A percentile compares a stretch with the other conserved stretches of the same genome.
These are phyloP conservation scores for Cosmia trapezina DNA, from an alignment of 2,888 invertebrate genomes.

Conservation along the genomic window DNA sequence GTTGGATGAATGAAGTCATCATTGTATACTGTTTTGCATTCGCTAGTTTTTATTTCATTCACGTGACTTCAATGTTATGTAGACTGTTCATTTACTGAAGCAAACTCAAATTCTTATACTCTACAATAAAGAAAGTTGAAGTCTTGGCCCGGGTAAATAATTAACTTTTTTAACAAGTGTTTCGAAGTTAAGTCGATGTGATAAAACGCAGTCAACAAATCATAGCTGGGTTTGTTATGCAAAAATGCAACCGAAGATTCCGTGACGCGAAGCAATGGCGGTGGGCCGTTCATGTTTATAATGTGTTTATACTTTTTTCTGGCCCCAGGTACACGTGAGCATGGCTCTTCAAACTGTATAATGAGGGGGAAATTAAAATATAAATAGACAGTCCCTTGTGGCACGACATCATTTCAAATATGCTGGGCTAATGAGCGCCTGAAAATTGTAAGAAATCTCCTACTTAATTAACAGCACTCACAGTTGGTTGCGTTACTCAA, in stretches of 20 bases:
- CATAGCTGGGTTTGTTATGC: slow-evolving; percentile 85
- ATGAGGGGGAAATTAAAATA: slow-evolving; percentile 77
- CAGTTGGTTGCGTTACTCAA: slow-evolving; percentile 73
- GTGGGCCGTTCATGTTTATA: slow-evolving; percentile 81
- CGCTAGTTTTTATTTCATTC: slow-evolving; percentile 57
- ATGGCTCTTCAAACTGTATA: slow-evolving; percentile 73
- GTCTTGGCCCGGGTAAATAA: slow-evolving; percentile 50
- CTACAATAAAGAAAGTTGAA: slow-evolving; percentile 40
- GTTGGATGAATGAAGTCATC: slow-evolving; percentile 88
- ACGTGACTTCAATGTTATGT: slow-evolving; percentile 39
- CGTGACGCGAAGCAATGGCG: slow-evolving; percentile 85
- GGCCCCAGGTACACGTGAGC: slow-evolving; percentile 75
- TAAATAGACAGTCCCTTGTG: slow-evolving; percentile 65
- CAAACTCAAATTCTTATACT: slow-evolving; percentile 36
- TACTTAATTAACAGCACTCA: slow-evolving; percentile 77
- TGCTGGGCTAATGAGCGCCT: slow-evolving; percentile 46
- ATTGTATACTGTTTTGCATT: slow-evolving; percentile 64
- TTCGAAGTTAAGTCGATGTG: slow-evolving; percentile 70
- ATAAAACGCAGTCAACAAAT: slow-evolving; percentile 81
- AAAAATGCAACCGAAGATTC: slow-evolving; percentile 87
- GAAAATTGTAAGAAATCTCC: slow-evolving; percentile 57
- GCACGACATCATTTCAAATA: slow-evolving; percentile 51
- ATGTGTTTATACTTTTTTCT: slow-evolving; percentile 84
- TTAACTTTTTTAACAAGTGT: slow-evolving; percentile 68
- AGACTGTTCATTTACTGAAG: slow-evolving; percentile 43